Percentiles rank a stretch among this genome's conserved stretches.
phyloP scores from a whole-genome alignment of 2,113 vertebrate genomes.

The Notothenia rossii region DNA sequence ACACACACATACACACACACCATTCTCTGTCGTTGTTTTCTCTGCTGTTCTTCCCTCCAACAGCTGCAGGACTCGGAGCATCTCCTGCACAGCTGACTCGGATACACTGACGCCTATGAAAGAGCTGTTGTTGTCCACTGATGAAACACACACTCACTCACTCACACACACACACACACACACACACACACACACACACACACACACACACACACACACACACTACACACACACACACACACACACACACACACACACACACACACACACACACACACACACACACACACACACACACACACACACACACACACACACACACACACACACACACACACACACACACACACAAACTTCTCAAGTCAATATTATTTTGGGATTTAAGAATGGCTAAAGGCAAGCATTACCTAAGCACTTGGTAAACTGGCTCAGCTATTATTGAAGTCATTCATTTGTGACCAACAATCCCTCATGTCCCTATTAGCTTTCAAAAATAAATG shows the following conservation, averaged over 20 bases:
- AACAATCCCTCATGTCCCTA: too few species aligned
- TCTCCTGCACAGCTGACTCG: constrained; percentile 73
- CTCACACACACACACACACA: constrained; percentile 7
- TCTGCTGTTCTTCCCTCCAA: constrained; percentile 43
- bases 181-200: not conserved
- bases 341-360: not conserved
- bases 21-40: constrained; percentile 31
- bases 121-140: constrained; percentile 68
- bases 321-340: not conserved
- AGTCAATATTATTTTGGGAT: not conserved
- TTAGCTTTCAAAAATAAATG: too few species aligned
- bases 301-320: not conserved
- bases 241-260: too few species aligned
- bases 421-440: not conserved
- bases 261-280: too few species aligned
- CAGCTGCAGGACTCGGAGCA: constrained; percentile 68
- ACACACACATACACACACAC: too few species aligned
- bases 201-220: too few species aligned
- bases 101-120: constrained; percentile 64
- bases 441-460: not conserved
- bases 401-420: not conserved
- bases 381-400: not conserved
- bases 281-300: too few species aligned
- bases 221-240: too few species aligned
- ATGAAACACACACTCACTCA: constrained; percentile 17